Conservation (phyloP, 2,113 vertebrate species). For the Vimba vimba region DNA sequence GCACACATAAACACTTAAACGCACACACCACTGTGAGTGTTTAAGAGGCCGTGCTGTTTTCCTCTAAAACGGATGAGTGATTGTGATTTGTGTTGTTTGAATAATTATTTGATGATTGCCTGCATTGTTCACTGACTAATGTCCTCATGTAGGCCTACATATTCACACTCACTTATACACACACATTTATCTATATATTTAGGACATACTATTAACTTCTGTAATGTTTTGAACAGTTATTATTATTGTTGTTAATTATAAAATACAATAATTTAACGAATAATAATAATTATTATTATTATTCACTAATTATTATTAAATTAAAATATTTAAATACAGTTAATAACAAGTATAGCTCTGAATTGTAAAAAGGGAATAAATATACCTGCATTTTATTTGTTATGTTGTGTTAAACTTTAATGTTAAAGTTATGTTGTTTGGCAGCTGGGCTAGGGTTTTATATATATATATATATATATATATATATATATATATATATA, state of each 20-base stretch:
- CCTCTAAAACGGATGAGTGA: slow-evolving; percentile 50
- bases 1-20: slow-evolving; percentile 3
- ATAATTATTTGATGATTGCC: slow-evolving; percentile 36
- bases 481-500: too few relatives aligned
- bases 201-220: background rate
- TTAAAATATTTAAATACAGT: background rate
- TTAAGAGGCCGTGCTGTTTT: slow-evolving; percentile 41
- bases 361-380: background rate
- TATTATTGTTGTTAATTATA: background rate
- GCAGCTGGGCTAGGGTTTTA: background rate
- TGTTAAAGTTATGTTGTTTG: background rate
- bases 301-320: background rate
- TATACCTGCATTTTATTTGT: background rate
- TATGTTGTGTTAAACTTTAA: too few relatives aligned
- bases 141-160: background rate
- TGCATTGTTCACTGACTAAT: background rate
- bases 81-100: slow-evolving; percentile 45
- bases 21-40: slow-evolving; percentile 30
- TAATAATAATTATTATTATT: background rate
- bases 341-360: background rate
- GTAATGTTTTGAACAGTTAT: background rate
- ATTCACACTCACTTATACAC: background rate
- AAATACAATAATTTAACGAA: too few relatives aligned
- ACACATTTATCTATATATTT: background rate
- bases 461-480: too few relatives aligned